Conservation (phyloP, 2,113 vertebrate genomes). For the Sakesphorus luctuosus region DNA sequence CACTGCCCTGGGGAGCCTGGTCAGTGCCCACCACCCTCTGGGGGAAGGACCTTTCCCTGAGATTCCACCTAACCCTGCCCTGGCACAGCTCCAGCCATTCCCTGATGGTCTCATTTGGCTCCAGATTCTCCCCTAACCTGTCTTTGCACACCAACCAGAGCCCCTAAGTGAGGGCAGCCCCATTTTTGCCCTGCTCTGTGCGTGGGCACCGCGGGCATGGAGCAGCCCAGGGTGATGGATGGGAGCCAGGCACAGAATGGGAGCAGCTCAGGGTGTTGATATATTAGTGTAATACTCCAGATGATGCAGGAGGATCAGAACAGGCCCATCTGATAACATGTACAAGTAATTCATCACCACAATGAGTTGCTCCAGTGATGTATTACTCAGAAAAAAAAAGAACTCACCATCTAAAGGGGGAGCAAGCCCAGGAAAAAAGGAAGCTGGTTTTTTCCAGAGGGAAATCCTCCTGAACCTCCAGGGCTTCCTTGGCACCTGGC, state of each 20-base stretch:
- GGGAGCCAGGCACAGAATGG: not conserved
- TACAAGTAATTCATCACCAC: conserved; percentile 26
- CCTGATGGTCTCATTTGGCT: not conserved
- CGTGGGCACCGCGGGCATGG: not conserved
- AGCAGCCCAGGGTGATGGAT: not conserved
- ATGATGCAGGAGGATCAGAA: conserved; percentile 63
- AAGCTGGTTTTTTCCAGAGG: not conserved
- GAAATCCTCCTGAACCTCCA: not conserved
- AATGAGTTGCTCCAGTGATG: conserved; percentile 14
- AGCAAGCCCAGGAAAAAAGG: not conserved
- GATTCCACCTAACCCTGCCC: not conserved
- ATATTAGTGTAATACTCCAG: conserved; percentile 33
- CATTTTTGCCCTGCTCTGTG: not conserved
- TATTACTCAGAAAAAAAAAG: not conserved
- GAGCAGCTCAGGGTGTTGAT: conserved; percentile 32
- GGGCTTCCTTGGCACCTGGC: not conserved
- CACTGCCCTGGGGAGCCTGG: not conserved
- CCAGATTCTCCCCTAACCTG: not conserved
- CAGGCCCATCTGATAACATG: conserved; percentile 33
- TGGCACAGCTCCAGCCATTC: not conserved
- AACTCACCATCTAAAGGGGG: not conserved
- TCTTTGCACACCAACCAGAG: too few species aligned
- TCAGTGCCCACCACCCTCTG: not conserved
- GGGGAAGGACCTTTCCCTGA: not conserved
- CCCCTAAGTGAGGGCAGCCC: not conserved